phyloP scores from a whole-genome alignment of 2,888 invertebrate species.

The Caenorhabditis panamensis region DNA sequence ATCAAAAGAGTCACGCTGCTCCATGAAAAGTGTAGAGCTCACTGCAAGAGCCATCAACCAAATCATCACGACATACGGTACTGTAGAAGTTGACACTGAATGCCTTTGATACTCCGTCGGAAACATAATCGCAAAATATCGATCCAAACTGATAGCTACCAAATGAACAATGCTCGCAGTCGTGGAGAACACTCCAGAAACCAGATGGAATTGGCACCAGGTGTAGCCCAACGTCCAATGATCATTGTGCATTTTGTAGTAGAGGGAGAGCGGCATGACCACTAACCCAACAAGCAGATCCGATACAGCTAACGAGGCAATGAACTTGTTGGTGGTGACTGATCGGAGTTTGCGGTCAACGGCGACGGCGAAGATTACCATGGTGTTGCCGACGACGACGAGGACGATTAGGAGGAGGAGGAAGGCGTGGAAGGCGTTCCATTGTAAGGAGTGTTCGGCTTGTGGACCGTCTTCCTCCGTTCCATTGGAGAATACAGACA shows the following conservation, averaged over 20 bases:
- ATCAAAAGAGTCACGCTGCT: constrained; percentile 48
- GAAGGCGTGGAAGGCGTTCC: constrained; percentile 61
- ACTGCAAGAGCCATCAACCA: constrained; percentile 74
- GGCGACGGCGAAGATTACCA: constrained; percentile 70
- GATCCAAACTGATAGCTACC: constrained; percentile 75
- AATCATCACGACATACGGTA: constrained; percentile 72
- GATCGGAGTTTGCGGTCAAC: constrained; percentile 70
- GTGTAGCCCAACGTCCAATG: constrained; percentile 71
- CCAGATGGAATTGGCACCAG: constrained; percentile 73
- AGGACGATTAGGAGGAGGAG: constrained; percentile 68
- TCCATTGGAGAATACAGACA: constrained; percentile 38
- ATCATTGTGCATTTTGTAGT: constrained; percentile 73
- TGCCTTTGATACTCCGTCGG: constrained; percentile 77
- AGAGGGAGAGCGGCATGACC: constrained; percentile 75
- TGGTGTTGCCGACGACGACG: constrained; percentile 67
- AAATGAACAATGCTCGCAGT: constrained; percentile 77
- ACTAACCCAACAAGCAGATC: constrained; percentile 74
- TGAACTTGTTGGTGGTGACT: constrained; percentile 76
- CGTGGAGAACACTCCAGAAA: constrained; percentile 73
- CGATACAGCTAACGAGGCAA: constrained; percentile 73
- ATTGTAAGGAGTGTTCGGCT: constrained; percentile 32
- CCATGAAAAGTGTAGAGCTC: constrained; percentile 72
- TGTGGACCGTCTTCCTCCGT: constrained; percentile 33
- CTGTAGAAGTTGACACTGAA: constrained; percentile 69
- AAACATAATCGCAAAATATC: constrained; percentile 78